Evolutionary conservation across 1,140 invertebrate genomes (phyloP), one percentile per base, ranked within the genome.

Genomic region (Matsumurasca onukii): DNA sequence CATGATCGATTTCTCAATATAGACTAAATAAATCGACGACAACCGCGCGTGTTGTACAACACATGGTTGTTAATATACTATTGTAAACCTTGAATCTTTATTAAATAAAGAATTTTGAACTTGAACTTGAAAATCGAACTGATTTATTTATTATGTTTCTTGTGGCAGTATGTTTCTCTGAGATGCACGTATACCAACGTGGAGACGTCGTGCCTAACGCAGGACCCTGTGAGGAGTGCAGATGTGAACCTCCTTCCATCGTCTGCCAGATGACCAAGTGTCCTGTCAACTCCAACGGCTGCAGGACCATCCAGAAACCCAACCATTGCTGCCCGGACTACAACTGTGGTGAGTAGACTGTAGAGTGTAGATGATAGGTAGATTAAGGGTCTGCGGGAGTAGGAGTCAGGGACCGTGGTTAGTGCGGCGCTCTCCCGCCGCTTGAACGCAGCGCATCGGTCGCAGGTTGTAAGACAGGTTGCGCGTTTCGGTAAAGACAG

Each of bases 321-420:
- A 88, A 90, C 75, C 84, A 88, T 72, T 92, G 90, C 77, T 92
- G 90, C 77, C 90, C 90, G 17, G 87, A 88, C 71, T 92, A 91
- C 77, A 86, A 90, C 79, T 92, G 90, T 76, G 89, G 89, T 91
- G 81, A 84, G 81, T 72, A 31, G 20, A 30, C 45, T 30, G 13
- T 31, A 2, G 24, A 17, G 39, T 68, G n/a, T n/a, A n/a, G n/a
- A n/a, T n/a, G n/a, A n/a, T 55, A 55, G 9, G 51, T 17, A 5
- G n/a, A 17, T 55, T 55, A n/a, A n/a, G n/a, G n/a, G 20, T 51
- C 3, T n/a, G 1, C 1, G 20, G 20, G 5, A 51, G 25, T 22
- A n/a, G 20, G 3, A 51, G 20, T 22, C 5, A 24, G 25, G 20
- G 20, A 5, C 20, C 1, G 20, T 51, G 20, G 5, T 51, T 22